Conservation (phyloP, 2,888 invertebrate species). For the Drosophila mimica region DNA sequence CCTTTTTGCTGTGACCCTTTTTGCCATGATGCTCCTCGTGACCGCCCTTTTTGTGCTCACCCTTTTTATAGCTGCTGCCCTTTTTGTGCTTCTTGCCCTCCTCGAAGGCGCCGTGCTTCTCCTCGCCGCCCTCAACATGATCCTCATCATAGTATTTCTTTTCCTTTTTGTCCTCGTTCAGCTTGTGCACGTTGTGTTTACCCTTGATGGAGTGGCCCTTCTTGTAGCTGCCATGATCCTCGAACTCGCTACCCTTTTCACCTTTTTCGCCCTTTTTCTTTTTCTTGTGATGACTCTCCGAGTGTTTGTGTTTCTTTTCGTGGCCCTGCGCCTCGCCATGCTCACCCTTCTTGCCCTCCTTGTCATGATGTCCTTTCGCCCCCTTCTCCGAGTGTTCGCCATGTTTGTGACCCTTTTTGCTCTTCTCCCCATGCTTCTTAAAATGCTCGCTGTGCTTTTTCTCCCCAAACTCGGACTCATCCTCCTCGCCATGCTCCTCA, state of each 20-base stretch:
- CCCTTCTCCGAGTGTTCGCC: slow-evolving; percentile 89
- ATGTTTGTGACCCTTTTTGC: slow-evolving; percentile 90
- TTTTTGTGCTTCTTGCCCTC: slow-evolving; percentile 93
- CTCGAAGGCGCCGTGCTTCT: slow-evolving; percentile 92
- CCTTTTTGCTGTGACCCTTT: slow-evolving; percentile 92
- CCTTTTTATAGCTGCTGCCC: slow-evolving; percentile 92
- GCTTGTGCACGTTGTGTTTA: slow-evolving; percentile 93
- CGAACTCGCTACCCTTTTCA: slow-evolving; percentile 85
- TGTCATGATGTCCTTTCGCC: slow-evolving; percentile 91
- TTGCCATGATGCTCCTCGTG: slow-evolving; percentile 92
- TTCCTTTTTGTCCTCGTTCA: slow-evolving; percentile 94
- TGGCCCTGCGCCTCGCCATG: slow-evolving; percentile 86
- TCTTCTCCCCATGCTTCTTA: slow-evolving; percentile 89
- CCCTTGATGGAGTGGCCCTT: slow-evolving; percentile 95
- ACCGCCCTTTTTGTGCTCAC: slow-evolving; percentile 91
- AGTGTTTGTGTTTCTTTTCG: slow-evolving; percentile 86
- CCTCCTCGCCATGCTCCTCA: slow-evolving; percentile 65
- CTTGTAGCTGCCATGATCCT: slow-evolving; percentile 89
- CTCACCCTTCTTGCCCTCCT: slow-evolving; percentile 86
- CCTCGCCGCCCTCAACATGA: slow-evolving; percentile 92
- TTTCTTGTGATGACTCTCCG: slow-evolving; percentile 85
- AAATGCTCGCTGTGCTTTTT: slow-evolving; percentile 89
- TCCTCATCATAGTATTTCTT: slow-evolving; percentile 95
- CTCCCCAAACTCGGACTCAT: slow-evolving; percentile 88
- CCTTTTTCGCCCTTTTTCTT: slow-evolving; percentile 86